These are phyloP conservation scores for Adoxophyes honmai DNA, from an alignment of 1,140 invertebrate species.

Conservation along the genomic window DNA sequence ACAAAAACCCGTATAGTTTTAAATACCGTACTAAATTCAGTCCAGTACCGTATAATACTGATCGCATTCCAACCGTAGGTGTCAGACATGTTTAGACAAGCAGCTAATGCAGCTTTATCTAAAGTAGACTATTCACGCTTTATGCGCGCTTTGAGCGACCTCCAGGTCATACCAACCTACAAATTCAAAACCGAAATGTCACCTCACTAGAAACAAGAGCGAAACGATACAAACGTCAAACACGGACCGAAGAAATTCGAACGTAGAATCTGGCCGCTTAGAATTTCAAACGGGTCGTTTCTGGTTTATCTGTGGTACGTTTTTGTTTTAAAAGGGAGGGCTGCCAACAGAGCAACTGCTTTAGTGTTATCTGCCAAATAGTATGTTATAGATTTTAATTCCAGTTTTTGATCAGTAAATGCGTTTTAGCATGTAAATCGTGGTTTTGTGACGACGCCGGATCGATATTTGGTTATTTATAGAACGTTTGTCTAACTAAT, in stretches of 20 bases:
- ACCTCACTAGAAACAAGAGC: not conserved
- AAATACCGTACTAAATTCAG: too few species aligned
- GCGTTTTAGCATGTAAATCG: slow-evolving; percentile 5
- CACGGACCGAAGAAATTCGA: not conserved
- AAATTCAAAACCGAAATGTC: slow-evolving; percentile 11
- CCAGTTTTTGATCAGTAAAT: slow-evolving; percentile 12
- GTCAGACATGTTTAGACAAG: not conserved
- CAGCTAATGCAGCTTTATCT: slow-evolving; percentile 13
- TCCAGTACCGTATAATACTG: too few species aligned
- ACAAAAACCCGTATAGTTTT: too few species aligned
- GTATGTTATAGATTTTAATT: slow-evolving; percentile 8
- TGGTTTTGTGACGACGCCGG: not conserved
- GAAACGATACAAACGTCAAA: not conserved
- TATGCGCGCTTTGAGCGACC: slow-evolving; percentile 11
- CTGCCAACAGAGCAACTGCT: not conserved
- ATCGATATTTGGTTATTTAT: slow-evolving; percentile 1
- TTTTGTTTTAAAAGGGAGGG: not conserved
- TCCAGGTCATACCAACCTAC: not conserved
- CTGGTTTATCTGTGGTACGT: not conserved
- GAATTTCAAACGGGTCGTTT: not conserved
- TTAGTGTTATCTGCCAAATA: slow-evolving; percentile 4
- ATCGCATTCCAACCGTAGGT: not conserved
- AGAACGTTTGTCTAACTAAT: not conserved
- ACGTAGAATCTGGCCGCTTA: not conserved
- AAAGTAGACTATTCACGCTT: slow-evolving; percentile 10